Percentiles rank a stretch among this genome's conserved stretches.
phyloP scores from a whole-genome alignment of 2,797 vertebrate species.

The Myiothlypis coronata region DNA sequence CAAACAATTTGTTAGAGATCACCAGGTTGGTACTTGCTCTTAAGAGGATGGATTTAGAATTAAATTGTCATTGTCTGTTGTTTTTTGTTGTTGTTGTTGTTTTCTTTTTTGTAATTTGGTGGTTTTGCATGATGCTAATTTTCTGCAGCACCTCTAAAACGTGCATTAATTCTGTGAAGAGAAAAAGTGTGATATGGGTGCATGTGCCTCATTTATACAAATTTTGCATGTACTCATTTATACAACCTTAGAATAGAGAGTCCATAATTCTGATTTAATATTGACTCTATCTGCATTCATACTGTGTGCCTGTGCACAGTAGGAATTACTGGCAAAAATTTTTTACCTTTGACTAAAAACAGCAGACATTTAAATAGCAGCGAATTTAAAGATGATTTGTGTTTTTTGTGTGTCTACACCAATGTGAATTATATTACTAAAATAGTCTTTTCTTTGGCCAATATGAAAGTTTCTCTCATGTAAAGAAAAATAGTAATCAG shows the following conservation, averaged over 20 bases:
- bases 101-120: not conserved
- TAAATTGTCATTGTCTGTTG: not conserved
- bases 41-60: not conserved
- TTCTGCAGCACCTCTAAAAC: not conserved
- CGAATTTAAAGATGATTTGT: not conserved
- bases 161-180: not conserved
- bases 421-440: not conserved
- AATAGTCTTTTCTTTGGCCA: not conserved
- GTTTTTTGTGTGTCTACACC: not conserved
- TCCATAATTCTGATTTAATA: not conserved
- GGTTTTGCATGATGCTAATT: not conserved
- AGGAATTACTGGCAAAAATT: not conserved
- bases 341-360: not conserved
- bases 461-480: not conserved
- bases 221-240: not conserved
- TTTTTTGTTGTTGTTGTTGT: not conserved
- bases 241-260: not conserved
- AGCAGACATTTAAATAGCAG: not conserved
- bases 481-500: not conserved
- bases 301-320: not conserved
- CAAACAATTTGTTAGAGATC: not conserved
- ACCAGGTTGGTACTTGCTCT: not conserved
- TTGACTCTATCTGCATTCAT: not conserved
- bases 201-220: not conserved
- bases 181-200: not conserved